Evolutionary conservation across 2,888 invertebrate genomes (phyloP).

Genomic region (Ametastegia equiseti): DNA sequence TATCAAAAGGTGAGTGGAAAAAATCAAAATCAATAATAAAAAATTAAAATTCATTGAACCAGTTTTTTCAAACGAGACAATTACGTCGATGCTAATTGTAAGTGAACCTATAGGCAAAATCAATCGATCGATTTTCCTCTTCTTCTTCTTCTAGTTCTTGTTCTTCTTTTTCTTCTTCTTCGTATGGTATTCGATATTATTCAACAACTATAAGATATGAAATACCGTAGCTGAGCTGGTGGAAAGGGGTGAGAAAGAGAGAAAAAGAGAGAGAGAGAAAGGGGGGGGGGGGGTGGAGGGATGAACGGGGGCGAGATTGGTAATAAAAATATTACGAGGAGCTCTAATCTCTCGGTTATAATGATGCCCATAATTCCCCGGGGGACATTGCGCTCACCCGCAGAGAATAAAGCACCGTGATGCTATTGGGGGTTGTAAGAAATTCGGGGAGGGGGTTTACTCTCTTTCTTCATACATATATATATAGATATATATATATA

Average conservation of each 20-base stretch:
- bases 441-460: not conserved
- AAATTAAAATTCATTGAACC: no score
- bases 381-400: constrained; percentile 38
- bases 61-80: no score
- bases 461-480: no score
- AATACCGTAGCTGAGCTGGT: not conserved
- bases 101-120: no score
- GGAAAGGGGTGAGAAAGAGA: not conserved
- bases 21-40: no score
- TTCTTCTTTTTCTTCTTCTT: no score
- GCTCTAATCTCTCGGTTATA: constrained; percentile 70
- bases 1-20: no score
- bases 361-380: constrained; percentile 70
- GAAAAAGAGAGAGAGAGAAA: not conserved
- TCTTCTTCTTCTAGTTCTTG: no score
- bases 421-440: not conserved
- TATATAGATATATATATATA: no score
- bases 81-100: no score
- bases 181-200: not conserved
- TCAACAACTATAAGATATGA: not conserved
- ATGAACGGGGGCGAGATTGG: constrained; percentile 12
- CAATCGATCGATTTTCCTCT: no score
- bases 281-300: not conserved
- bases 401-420: not conserved
- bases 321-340: constrained; percentile 72